A percentile compares a stretch with the other conserved stretches of the same genome.
Evolutionary conservation across 1,140 invertebrate genomes (phyloP).

Genomic region (Drosophila setifemur): DNA sequence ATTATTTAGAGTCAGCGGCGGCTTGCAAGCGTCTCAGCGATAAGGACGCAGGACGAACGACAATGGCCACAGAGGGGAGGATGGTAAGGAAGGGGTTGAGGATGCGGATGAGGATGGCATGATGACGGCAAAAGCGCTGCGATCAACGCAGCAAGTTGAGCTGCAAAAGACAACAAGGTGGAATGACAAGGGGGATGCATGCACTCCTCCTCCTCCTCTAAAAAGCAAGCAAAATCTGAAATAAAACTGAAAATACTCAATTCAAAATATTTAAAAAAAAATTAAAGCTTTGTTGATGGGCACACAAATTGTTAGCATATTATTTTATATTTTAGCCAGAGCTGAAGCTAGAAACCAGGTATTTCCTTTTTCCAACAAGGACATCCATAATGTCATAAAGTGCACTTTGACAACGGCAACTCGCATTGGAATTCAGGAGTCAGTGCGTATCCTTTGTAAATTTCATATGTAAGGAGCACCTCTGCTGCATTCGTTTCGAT

Average conservation of each 20-base stretch:
- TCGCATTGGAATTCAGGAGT: constrained; percentile 45
- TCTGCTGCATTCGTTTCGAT: constrained; percentile 29
- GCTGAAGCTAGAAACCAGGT: no score
- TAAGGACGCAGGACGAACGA: constrained; percentile 69
- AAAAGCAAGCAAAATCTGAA: no score
- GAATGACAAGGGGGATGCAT: no score
- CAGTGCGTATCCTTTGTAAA: constrained; percentile 44
- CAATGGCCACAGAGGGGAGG: constrained; percentile 56
- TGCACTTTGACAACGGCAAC: constrained; percentile 41
- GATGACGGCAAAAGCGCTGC: constrained; percentile 52
- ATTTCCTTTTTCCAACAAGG: no score
- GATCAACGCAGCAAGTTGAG: constrained; percentile 30
- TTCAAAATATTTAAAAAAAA: no score
- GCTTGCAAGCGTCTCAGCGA: constrained; percentile 76
- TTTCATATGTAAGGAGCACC: constrained; percentile 57
- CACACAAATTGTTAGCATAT: no score
- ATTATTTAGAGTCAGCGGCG: constrained; percentile 80
- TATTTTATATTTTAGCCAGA: no score
- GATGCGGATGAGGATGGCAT: constrained; percentile 6
- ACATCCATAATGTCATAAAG: no score
- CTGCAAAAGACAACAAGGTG: background rate
- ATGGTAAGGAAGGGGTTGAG: constrained; percentile 7
- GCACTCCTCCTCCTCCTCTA: no score
- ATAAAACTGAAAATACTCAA: no score
- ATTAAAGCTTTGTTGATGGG: no score